These are phyloP conservation scores for Leucozona laternaria DNA, from an alignment of 2,888 invertebrate species.

Conservation along the genomic window DNA sequence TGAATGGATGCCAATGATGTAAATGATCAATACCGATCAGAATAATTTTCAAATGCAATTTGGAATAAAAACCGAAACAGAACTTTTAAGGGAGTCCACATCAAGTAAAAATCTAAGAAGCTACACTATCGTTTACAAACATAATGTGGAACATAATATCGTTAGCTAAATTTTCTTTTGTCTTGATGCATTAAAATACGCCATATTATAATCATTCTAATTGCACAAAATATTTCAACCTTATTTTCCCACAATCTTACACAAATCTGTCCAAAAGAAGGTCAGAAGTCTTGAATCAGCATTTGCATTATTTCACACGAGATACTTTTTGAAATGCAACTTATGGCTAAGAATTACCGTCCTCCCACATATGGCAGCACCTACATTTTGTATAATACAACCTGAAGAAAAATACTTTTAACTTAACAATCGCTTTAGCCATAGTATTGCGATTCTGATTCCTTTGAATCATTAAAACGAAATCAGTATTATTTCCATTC, in stretches of 20 bases:
- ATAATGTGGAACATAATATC: neutral
- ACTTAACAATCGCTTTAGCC: constrained; percentile 33
- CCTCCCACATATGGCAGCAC: constrained; percentile 66
- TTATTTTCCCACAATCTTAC: constrained; percentile 60
- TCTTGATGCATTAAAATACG: neutral
- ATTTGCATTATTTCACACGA: constrained; percentile 61
- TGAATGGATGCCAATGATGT: too few species aligned
- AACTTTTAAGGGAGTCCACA: too few species aligned
- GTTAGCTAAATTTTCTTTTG: neutral
- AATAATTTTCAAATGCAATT: too few species aligned
- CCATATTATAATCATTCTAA: neutral
- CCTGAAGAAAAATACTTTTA: constrained; percentile 15
- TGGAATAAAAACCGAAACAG: too few species aligned
- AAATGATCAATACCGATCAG: too few species aligned
- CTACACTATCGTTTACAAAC: too few species aligned
- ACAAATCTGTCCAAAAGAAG: constrained; percentile 61
- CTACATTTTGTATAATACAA: constrained; percentile 31
- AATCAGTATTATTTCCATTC: constrained; percentile 46
- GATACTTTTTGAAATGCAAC: constrained; percentile 40
- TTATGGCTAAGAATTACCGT: constrained; percentile 31
- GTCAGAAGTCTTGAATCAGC: constrained; percentile 52
- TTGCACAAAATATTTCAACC: constrained; percentile 10
- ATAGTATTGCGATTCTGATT: constrained; percentile 10
- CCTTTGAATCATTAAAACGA: constrained; percentile 40
- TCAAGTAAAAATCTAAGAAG: too few species aligned